Evolutionary conservation across 2,888 invertebrate species (phyloP), one percentile per base, ranked within the genome.

Genomic region (Rhabditophanes sp.): DNA sequence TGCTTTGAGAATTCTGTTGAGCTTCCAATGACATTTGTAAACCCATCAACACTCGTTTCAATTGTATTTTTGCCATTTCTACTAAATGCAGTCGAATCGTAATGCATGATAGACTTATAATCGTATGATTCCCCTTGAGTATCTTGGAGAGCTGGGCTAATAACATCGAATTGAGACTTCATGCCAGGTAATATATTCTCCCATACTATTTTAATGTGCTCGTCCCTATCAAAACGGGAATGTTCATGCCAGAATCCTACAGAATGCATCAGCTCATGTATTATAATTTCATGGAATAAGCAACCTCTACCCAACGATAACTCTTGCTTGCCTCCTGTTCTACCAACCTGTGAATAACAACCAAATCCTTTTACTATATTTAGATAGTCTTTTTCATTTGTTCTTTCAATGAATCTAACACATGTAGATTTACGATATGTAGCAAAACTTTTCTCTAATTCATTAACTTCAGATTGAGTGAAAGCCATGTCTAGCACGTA

Each of bases 211-310:
- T 43, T 49, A 25, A 70, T 67, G 39, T 65, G 66, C 16, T 58
- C 55, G 37, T 70, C 69, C 7, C 70, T 53, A 50, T 70, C 67
- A 50, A 33, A 27, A 12, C 62, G 41, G 24, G 53, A 53, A 31
- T 62, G 62, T 30, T 62, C 62, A 31, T 62, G 62, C 62, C 62
- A 62, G 29, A 58, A 59, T 2, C 58, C 57, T 15, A 39, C 23
- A 2, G 50, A 38, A 28, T 56, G 56, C 56, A 56, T 58, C 19
- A 60, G 30, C 37, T 60, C 60, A 36, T 62, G 62, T 1, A 63
- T 54, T 9, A 59, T 50, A 11, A 64, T 62, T 32, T 64, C 63
- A 37, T 64, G 62, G 38, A 51, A 62, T n/a, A 64, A 45, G 30
- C 63, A 63, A n/a, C 63, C 63, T 14, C 50, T 41, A 7, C 50